These are phyloP conservation scores for Tachypleus tridentatus DNA, from an alignment of 1,140 invertebrate genomes.

Conservation along the genomic window DNA sequence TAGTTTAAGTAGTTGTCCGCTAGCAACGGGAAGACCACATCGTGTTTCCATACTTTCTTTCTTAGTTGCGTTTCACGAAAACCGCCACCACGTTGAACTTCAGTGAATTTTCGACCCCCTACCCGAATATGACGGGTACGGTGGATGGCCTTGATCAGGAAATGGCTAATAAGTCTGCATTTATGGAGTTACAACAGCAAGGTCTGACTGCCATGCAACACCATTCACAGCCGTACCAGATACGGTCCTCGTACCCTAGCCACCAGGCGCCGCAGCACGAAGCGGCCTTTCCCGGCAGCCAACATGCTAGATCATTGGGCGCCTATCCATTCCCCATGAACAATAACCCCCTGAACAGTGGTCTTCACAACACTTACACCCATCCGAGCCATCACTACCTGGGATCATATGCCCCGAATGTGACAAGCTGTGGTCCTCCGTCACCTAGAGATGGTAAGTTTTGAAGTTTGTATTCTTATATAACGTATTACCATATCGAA, in stretches of 20 bases:
- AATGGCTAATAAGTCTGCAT: slow-evolving; percentile 58
- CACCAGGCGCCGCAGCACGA: slow-evolving; percentile 30
- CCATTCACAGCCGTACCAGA: slow-evolving; percentile 28
- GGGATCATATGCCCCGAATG: slow-evolving; percentile 60
- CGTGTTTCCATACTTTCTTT: too few relatives aligned
- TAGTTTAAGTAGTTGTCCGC: too few relatives aligned
- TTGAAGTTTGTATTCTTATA: too few relatives aligned
- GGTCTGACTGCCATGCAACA: slow-evolving; percentile 44
- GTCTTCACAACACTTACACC: slow-evolving; percentile 28
- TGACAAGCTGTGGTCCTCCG: slow-evolving; percentile 45
- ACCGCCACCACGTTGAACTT: slow-evolving; percentile 64
- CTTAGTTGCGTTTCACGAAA: background rate
- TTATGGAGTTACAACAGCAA: slow-evolving; percentile 81
- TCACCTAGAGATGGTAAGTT: slow-evolving; percentile 77
- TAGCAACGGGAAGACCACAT: too few relatives aligned
- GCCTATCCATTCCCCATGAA: slow-evolving; percentile 79
- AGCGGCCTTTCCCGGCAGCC: slow-evolving; percentile 28
- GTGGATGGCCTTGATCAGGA: slow-evolving; percentile 34
- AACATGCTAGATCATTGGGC: slow-evolving; percentile 45
- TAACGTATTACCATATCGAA: too few relatives aligned
- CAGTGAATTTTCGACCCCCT: slow-evolving; percentile 62
- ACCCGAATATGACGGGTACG: slow-evolving; percentile 39
- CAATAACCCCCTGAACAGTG: slow-evolving; percentile 42
- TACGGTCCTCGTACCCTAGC: slow-evolving; percentile 29
- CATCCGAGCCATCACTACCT: slow-evolving; percentile 45